Evolutionary conservation across 2,113 vertebrate species (phyloP).

Genomic region (Smithornis capensis): DNA sequence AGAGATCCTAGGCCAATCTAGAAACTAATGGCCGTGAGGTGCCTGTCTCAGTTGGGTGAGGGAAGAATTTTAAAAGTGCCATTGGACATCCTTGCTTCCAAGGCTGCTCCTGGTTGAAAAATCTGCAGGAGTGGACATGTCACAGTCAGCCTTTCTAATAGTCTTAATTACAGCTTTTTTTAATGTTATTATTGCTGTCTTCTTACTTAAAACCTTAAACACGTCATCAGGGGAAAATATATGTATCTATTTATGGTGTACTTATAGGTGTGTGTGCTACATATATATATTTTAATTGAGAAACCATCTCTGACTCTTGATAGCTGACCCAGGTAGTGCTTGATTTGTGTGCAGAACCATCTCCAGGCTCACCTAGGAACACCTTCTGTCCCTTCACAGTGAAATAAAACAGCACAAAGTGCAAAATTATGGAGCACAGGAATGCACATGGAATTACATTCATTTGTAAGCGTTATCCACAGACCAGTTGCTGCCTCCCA

Average conservation of each 20-base stretch:
- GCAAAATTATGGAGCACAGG: background rate
- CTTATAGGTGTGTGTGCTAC: background rate
- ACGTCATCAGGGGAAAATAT: background rate
- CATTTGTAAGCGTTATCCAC: accelerated
- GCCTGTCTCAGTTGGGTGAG: background rate
- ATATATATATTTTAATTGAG: background rate
- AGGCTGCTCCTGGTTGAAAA: background rate
- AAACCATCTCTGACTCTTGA: background rate
- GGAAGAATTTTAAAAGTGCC: background rate
- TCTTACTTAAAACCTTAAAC: background rate
- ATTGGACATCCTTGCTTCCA: background rate
- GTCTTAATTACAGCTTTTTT: background rate
- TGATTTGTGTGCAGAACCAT: accelerated
- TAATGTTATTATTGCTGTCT: background rate
- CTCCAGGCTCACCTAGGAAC: background rate
- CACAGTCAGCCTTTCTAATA: background rate
- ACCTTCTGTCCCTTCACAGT: background rate
- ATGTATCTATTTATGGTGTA: background rate
- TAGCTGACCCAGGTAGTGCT: background rate
- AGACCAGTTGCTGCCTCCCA: background rate
- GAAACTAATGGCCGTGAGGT: background rate
- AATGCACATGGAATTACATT: background rate
- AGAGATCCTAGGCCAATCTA: background rate
- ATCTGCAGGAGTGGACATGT: background rate
- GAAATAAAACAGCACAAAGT: background rate